phyloP scores from a whole-genome alignment of 2,888 invertebrate species.

The Sesia apiformis region DNA sequence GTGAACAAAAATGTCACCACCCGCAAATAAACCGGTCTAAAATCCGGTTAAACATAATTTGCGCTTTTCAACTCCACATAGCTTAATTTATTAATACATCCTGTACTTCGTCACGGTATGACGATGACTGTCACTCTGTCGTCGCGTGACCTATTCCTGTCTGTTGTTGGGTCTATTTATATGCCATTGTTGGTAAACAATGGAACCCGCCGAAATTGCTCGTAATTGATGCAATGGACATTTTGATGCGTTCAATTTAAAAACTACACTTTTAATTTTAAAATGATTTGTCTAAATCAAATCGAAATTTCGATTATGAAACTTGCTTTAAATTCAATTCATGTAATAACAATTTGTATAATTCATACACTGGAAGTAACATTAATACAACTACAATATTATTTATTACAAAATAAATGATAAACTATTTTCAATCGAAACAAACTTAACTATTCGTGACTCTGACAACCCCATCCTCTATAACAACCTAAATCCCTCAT shows the following conservation, averaged over 20 bases:
- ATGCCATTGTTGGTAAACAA: slow-evolving; percentile 1
- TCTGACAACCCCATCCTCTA: background rate
- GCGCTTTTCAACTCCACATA: slow-evolving; percentile 28
- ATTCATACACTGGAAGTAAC: too few species aligned
- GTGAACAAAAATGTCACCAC: slow-evolving; percentile 6
- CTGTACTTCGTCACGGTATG: slow-evolving; percentile 18
- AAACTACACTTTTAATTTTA: too few species aligned
- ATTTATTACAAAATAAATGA: too few species aligned
- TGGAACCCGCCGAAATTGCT: background rate
- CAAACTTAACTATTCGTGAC: too few species aligned
- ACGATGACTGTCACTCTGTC: slow-evolving; percentile 30
- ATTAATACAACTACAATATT: too few species aligned
- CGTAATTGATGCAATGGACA: too few species aligned
- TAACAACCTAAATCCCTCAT: background rate
- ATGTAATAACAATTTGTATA: too few species aligned
- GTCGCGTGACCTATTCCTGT: slow-evolving; percentile 45
- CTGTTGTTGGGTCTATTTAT: slow-evolving; percentile 17
- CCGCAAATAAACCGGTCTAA: slow-evolving; percentile 23
- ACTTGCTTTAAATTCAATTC: too few species aligned
- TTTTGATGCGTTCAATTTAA: too few species aligned
- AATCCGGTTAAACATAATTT: slow-evolving; percentile 23
- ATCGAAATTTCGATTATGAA: too few species aligned
- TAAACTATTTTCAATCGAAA: too few species aligned
- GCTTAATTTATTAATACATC: slow-evolving; percentile 53
- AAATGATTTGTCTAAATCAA: too few species aligned